Conservation (phyloP, 2,797 vertebrate species). For the Xyrichtys novacula region DNA sequence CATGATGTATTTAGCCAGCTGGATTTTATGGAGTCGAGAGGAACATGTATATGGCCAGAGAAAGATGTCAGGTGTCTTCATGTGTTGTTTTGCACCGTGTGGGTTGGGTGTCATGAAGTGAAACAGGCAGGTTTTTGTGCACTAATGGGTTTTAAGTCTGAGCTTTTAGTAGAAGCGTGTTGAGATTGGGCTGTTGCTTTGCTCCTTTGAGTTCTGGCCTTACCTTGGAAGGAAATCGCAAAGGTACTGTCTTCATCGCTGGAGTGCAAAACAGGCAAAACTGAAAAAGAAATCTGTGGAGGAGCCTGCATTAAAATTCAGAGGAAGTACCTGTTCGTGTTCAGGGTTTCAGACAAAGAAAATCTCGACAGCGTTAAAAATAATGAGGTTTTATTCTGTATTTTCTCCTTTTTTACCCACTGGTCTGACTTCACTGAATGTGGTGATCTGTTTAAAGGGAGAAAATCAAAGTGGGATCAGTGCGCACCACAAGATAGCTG, state of each 20-base stretch:
- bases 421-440: constrained; percentile 39
- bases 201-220: constrained; percentile 33
- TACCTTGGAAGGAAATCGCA: constrained; percentile 40
- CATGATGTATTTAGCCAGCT: background rate
- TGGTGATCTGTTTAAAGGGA: constrained; percentile 37
- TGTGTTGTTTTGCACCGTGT: constrained; percentile 1
- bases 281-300: constrained; percentile 42
- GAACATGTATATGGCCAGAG: background rate
- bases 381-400: constrained; percentile 20
- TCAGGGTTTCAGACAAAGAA: constrained; percentile 54
- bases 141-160: constrained; percentile 8
- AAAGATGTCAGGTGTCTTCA: constrained; percentile 3
- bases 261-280: constrained; percentile 32
- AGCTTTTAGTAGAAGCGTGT: constrained; percentile 3
- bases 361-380: constrained; percentile 41
- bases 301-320: constrained; percentile 58
- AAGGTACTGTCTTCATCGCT: constrained; percentile 38
- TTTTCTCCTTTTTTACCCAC: background rate
- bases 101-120: constrained; percentile 30
- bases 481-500: constrained; percentile 40
- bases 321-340: constrained; percentile 62
- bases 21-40: constrained; percentile 11
- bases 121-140: constrained; percentile 13
- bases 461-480: constrained; percentile 44
- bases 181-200: constrained; percentile 10